Base-by-base conservation (phyloP, 2,888 invertebrate species). In the Pollenia labialis region DNA sequence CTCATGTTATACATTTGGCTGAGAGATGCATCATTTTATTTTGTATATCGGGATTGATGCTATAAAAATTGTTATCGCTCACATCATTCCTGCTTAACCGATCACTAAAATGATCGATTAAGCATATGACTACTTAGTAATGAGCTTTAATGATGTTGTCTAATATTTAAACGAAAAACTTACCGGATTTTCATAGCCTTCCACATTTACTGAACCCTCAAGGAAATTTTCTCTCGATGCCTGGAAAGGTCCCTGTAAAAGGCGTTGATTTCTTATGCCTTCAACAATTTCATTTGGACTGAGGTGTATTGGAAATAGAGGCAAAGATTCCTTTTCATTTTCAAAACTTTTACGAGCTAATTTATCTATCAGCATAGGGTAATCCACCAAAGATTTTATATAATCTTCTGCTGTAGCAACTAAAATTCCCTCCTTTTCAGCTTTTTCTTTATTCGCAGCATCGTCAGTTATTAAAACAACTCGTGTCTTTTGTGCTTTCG, bases 181-280 rank as follows among this genome's bases (percentile, higher is more conserved):
- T 94, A 98, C 97, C 91, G 96, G 95, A 93, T 97, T 96, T 48
- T 98, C 97, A 91, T 95, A 95, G 14, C 95, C 95, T 90, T 97
- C 97, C 1, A 98, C 96, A 92, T 95, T 96, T 10, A 98, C 97
- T 86, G 95, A 96, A 11, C 98, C 99, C 93, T 99, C 99, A 14
- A 99, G 94, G 92, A 97, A 99, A 93, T 99, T 99, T 90, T 99
- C 98, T 74, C 97, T 94, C 0, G 98, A 98, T 0, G 98, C 97
- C 91, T 95, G 94, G 91, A 97, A 97, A 0, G 96, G 95, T 0
- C 98, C 99, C 91, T 97, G 98, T 56, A 96, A 92, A 7, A 97
- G 94, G 88, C 94, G 95, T 1, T 97, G 97, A 86, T 94, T 95
- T 90, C 97, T 96, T 60, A 99, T 95, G 0, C 98, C 98, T 0